Percentiles rank a stretch among this genome's conserved stretches.
Evolutionary conservation across 2,888 invertebrate species (phyloP).

Genomic region (Gymnoscelis rufifasciata): DNA sequence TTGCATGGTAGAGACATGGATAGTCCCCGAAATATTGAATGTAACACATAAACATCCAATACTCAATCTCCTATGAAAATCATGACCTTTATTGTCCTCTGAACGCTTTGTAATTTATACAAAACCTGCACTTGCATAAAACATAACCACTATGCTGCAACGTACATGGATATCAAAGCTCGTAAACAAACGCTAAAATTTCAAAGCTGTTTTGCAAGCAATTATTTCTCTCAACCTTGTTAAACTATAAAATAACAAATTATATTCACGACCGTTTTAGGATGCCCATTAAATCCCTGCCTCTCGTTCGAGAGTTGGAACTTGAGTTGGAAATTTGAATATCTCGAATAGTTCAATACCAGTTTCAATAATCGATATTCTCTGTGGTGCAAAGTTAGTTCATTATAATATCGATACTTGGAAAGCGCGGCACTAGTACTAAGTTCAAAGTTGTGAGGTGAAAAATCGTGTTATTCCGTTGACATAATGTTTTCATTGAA

Average conservation of each 20-base stretch:
- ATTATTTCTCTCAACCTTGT: neutral
- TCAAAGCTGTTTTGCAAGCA: no score
- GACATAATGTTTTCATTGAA: no score
- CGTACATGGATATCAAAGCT: no score
- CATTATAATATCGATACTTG: neutral
- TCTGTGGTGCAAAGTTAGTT: neutral
- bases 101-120: no score
- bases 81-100: no score
- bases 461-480: neutral
- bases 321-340: constrained; percentile 1
- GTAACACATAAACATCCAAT: no score
- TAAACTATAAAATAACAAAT: neutral
- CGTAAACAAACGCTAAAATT: no score
- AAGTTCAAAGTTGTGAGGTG: neutral
- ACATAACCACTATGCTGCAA: no score
- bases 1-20: no score
- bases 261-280: neutral
- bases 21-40: no score
- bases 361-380: constrained; percentile 6
- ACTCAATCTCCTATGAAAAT: no score
- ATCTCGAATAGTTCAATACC: constrained; percentile 4
- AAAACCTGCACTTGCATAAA: no score
- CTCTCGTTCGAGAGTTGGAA: neutral
- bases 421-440: neutral
- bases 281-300: neutral